These are phyloP conservation scores for Tor tambroides DNA, from an alignment of 2,113 vertebrate species.

Conservation along the genomic window DNA sequence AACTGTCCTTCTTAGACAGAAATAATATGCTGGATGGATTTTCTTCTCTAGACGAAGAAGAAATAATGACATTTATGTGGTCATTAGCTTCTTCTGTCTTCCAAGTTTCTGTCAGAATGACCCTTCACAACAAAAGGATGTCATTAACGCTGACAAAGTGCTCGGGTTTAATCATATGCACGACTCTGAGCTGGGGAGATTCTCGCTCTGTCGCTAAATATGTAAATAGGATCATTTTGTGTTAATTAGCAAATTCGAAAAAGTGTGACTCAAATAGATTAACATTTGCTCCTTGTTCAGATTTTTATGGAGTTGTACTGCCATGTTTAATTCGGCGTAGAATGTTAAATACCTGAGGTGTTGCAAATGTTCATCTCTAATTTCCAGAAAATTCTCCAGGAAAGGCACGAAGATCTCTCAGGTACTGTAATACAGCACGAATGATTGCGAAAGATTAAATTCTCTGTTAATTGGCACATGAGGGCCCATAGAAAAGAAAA, in stretches of 20 bases:
- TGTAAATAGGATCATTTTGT: conserved; percentile 50
- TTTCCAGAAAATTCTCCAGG: not conserved
- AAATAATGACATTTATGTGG: conserved; percentile 27
- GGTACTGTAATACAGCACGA: not conserved
- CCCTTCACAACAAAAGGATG: conserved; percentile 29
- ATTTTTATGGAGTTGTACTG: conserved; percentile 14
- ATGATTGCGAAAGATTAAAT: not conserved
- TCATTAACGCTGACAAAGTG: conserved; percentile 39
- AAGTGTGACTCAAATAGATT: conserved; percentile 34
- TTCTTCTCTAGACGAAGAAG: not conserved
- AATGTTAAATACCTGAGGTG: conserved; percentile 44
- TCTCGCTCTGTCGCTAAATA: conserved; percentile 39
- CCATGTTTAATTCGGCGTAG: conserved; percentile 29
- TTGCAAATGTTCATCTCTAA: conserved; percentile 40
- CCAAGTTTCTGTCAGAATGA: conserved; percentile 16
- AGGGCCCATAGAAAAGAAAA: not conserved
- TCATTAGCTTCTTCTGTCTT: conserved; percentile 4
- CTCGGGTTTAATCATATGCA: conserved; percentile 30
- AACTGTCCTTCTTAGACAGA: not conserved
- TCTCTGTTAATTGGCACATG: not conserved
- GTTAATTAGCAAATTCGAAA: conserved; percentile 45
- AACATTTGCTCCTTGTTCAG: conserved; percentile 42
- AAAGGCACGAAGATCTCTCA: conserved; percentile 1
- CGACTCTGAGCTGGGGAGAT: conserved; percentile 18
- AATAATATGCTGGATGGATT: conserved; percentile 2